Evolutionary conservation across 2,888 invertebrate genomes (phyloP).

Genomic region (Agrotis exclamationis): DNA sequence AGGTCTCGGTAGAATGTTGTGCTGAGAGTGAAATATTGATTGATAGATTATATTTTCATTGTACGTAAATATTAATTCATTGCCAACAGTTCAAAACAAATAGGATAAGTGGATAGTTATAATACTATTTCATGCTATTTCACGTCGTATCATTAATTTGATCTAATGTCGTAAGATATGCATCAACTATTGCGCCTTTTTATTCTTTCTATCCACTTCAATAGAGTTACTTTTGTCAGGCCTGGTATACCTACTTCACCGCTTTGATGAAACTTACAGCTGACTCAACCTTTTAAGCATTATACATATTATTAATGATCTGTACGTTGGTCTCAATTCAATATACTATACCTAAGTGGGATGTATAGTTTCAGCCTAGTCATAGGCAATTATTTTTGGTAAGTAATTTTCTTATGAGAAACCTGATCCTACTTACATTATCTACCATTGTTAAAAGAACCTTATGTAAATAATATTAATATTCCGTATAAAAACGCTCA

Average conservation of each 20-base stretch:
- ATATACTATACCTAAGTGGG: neutral
- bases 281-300: neutral
- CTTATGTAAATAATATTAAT: constrained; percentile 16
- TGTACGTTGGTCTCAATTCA: neutral
- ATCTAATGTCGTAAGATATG: neutral
- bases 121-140: neutral
- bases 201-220: neutral
- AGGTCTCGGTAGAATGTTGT: constrained; percentile 9
- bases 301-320: neutral
- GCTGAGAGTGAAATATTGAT: constrained; percentile 6
- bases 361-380: neutral
- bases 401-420: neutral
- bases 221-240: neutral
- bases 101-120: neutral
- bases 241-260: neutral
- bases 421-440: neutral
- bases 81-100: neutral
- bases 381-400: too few relatives aligned
- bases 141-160: neutral
- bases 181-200: neutral
- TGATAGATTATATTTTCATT: neutral
- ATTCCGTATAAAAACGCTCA: constrained; percentile 8
- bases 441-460: neutral
- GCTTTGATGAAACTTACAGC: neutral
- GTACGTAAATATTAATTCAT: neutral